Base-by-base conservation (phyloP, 2,113 vertebrate species). In the Hippopotamus amphibius region DNA sequence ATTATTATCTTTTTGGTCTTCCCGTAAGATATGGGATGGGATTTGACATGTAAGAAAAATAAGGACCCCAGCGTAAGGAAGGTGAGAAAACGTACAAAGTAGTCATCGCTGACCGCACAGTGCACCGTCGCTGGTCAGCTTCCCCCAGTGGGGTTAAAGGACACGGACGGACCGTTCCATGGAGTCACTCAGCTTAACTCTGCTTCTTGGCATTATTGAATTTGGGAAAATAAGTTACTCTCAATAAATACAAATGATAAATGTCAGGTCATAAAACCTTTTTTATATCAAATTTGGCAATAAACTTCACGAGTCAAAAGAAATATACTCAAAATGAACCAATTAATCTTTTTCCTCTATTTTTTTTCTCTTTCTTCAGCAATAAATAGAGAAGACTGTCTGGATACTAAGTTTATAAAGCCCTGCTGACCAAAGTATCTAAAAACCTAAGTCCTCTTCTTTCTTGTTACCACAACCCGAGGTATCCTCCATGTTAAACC, bases 401-500 rank as follows among this genome's bases (percentile, higher is more conserved):
- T 98, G 93, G 53, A 55, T 94, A 53, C 97, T 71, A 24, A 96
- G 89, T 94, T 88, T 94, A 93, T 68, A 97, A 93, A 97, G 94
- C 66, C 93, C 69, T 74, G 43, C 48, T 77, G 82, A 89, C 80
- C 82, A 90, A 85, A 85, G 41, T 61, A 94, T 12, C 91, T 1
- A 5, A 65, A 80, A 84, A 71, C 21, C 30, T 15, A 43, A 30
- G 16, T n/a, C 37, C 37, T 37, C n/a, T 41, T 22, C 5, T 46
- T 33, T 63, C 13, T 22, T 46, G 33, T 7, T 3, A 26, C 28
- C 63, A 12, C n/a, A 53, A 33, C 59, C 88, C 76, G 26, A 71
- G 28, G 8, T 21, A 2, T 46, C 6, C 28, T 77, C 30, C n/a
- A 6, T 1, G 10, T 22, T 48, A 28, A 21, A 55, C 26, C 6